A percentile compares a stretch with the other conserved stretches of the same genome.
Conservation (phyloP, 2,888 invertebrate species). For the Pheosia gnoma region DNA sequence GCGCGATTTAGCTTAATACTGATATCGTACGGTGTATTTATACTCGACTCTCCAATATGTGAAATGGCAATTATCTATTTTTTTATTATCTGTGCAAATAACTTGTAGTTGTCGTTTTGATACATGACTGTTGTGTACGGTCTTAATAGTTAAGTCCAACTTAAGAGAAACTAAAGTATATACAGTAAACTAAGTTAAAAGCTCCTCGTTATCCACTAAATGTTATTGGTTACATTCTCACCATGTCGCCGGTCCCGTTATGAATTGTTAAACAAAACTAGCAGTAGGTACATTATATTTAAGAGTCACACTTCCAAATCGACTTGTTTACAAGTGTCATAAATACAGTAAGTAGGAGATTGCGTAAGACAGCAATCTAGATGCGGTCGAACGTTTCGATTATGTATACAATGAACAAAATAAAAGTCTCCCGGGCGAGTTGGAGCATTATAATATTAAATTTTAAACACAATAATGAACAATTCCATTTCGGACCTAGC, state of each 20-base stretch:
- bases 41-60: slow-evolving; percentile 7
- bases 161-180: neutral
- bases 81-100: neutral
- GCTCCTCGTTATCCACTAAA: slow-evolving; percentile 4
- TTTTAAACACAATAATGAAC: slow-evolving; percentile 54
- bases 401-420: slow-evolving; percentile 21
- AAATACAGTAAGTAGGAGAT: slow-evolving; percentile 32
- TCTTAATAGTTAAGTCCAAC: neutral
- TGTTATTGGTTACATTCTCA: slow-evolving; percentile 1
- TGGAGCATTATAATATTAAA: slow-evolving; percentile 44
- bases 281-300: slow-evolving; percentile 10
- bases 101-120: neutral
- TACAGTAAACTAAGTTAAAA: neutral
- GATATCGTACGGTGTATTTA: slow-evolving; percentile 11
- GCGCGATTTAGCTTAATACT: slow-evolving; percentile 23
- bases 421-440: slow-evolving; percentile 28
- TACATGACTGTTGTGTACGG: too few relatives aligned
- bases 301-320: slow-evolving; percentile 10
- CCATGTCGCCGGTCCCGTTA: neutral
- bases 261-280: slow-evolving; percentile 18
- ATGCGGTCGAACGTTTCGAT: slow-evolving; percentile 21
- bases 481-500: slow-evolving; percentile 55
- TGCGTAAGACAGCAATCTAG: slow-evolving; percentile 28
- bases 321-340: slow-evolving; percentile 29
- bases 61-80: neutral